Evolutionary conservation across 2,113 vertebrate genomes (phyloP), one percentile per base, ranked within the genome.

Genomic region (Pelmatolapia mariae): DNA sequence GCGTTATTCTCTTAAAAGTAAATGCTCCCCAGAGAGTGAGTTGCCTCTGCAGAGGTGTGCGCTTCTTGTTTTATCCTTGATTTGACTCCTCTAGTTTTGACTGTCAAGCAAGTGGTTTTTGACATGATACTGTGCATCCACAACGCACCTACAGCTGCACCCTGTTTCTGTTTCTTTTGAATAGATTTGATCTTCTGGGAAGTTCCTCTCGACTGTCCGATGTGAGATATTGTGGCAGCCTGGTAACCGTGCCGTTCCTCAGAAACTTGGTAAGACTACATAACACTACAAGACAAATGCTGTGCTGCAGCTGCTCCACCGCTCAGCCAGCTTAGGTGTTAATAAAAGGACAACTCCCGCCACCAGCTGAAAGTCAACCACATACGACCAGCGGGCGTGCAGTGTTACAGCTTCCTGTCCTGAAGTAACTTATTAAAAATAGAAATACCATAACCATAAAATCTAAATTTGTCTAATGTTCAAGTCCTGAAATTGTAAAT

Each of bases 381-480:
- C 43, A 61, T 86, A 66, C 8, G 18, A 66, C 86, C 89, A 57
- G 59, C 83, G 79, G 66, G 68, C 59, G 85, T 61, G 79, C 81
- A 80, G 29, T 57, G 79, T 92, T 92, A 90, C 88, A 93, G 81
- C 68, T 87, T 88, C 81, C 68, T 16, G 18, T 83, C 82, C 87
- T 87, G 26, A 93, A 90, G 86, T 86, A 68, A 87, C 26, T 80
- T 76, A 68, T 76, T 91, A 90, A 87, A 93, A 93, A 94, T 92
- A 94, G 91, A 89, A 57, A 36, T 57, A 59, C 81, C 84, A 79
- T 81, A 89, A 88, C 81, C 40, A 52, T 85, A 83, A 80, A 87
- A 68, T 85, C 88, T 90, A 89, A 85, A 89, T 87, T 92, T 87
- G 84, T 89, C 71, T 79, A 84, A 88, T 89, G 86, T 56, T n/a